Conservation (phyloP, 2,797 vertebrate genomes). For the Prunella strophiata region DNA sequence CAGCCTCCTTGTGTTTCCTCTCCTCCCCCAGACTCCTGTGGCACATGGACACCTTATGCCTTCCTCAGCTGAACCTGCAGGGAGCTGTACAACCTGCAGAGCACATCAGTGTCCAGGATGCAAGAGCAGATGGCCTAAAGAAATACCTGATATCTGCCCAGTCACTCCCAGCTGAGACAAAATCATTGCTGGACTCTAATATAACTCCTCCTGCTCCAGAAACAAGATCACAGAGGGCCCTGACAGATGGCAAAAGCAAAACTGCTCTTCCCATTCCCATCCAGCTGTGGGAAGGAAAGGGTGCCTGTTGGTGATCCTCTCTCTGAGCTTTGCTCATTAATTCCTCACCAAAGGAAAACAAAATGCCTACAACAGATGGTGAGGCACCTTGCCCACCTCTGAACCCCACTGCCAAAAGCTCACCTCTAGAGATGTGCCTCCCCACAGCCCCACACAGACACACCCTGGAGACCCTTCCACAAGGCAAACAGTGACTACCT, state of each 20-base stretch:
- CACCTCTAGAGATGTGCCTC: too few relatives aligned
- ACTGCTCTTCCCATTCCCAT: not conserved
- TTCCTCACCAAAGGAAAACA: not conserved
- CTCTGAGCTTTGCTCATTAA: not conserved
- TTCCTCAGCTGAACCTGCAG: not conserved
- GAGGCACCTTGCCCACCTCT: not conserved
- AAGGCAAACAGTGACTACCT: not conserved
- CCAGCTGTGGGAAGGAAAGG: not conserved
- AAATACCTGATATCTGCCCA: not conserved
- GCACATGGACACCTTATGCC: not conserved
- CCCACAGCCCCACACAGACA: not conserved
- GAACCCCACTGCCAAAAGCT: not conserved
- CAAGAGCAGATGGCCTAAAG: not conserved
- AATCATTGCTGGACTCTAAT: not conserved
- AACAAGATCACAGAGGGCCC: not conserved
- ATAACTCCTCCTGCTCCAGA: not conserved
- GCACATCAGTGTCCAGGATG: not conserved
- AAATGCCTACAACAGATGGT: not conserved
- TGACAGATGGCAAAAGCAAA: not conserved
- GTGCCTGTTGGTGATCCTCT: not conserved
- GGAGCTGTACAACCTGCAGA: not conserved
- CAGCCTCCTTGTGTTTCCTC: not conserved
- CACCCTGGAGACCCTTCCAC: not conserved
- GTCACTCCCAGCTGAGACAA: not conserved
- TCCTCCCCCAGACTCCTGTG: not conserved